phyloP scores from a whole-genome alignment of 2,888 invertebrate species.

The Brenthis hecate region DNA sequence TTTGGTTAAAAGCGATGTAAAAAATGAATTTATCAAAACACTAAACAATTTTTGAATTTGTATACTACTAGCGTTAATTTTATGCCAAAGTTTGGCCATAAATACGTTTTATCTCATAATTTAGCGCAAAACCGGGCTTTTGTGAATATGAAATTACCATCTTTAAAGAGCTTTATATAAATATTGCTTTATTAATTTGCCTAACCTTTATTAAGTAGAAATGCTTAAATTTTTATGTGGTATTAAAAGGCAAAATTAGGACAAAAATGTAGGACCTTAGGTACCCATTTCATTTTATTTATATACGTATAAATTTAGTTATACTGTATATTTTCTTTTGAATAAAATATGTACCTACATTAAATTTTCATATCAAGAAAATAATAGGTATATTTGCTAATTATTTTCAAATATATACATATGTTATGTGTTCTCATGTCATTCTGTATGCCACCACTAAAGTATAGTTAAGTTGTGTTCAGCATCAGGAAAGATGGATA shows the following conservation, averaged over 20 bases:
- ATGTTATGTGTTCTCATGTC: no score
- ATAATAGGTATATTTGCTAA: no score
- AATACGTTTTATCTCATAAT: conserved; percentile 25
- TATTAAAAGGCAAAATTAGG: background rate
- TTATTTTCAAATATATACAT: no score
- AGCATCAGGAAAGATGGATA: no score
- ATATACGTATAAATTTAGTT: no score
- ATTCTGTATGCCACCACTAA: no score
- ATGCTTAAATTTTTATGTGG: background rate
- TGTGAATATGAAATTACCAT: conserved; percentile 17
- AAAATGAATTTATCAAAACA: background rate
- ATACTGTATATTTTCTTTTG: no score
- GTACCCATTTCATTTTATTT: no score
- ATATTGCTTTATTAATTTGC: conserved; percentile 4
- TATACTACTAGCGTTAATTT: conserved; percentile 14
- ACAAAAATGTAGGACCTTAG: background rate
- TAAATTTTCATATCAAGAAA: no score
- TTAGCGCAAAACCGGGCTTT: conserved; percentile 21
- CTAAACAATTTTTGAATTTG: conserved; percentile 8
- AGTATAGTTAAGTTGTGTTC: no score
- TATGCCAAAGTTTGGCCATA: conserved; percentile 16
- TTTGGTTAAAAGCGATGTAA: background rate
- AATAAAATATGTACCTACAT: no score
- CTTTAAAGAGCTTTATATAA: conserved; percentile 21
- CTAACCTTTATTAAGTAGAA: background rate